Evolutionary conservation across 2,113 vertebrate species (phyloP).

Genomic region (Phycodurus eques): DNA sequence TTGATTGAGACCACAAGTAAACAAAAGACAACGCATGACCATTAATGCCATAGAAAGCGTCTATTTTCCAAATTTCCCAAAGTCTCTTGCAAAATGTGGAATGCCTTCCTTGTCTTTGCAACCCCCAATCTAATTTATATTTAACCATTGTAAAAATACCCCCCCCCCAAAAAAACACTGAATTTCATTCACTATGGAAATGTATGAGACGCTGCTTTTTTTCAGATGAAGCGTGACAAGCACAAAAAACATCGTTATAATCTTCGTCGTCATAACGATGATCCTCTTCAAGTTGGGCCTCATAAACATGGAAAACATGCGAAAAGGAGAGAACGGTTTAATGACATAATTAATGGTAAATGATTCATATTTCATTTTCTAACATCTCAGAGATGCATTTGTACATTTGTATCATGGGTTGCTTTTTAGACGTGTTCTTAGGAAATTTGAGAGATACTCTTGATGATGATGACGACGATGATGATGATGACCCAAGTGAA

Average conservation of each 20-base stretch:
- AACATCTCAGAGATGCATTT: background rate
- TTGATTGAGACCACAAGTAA: background rate
- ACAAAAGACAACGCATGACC: background rate
- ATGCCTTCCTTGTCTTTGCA: background rate
- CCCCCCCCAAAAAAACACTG: background rate
- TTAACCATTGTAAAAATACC: background rate
- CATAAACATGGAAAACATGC: background rate
- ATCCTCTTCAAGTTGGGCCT: background rate
- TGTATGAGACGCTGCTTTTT: background rate
- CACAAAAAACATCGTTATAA: constrained; percentile 8
- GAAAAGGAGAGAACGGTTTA: background rate
- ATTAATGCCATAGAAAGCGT: background rate
- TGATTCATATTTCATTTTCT: background rate
- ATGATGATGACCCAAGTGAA: constrained; percentile 50
- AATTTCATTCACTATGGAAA: background rate
- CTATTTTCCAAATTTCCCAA: background rate
- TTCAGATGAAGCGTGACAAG: constrained; percentile 45
- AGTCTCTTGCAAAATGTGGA: background rate
- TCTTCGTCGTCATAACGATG: background rate
- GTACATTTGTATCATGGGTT: background rate
- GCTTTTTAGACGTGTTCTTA: constrained; percentile 44
- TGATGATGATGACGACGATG: constrained; percentile 34
- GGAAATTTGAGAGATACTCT: background rate
- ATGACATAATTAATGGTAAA: constrained; percentile 47
- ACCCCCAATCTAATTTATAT: background rate